Percentiles rank a stretch among this genome's conserved stretches.
These are phyloP conservation scores for Leptocoma aspasia DNA, from an alignment of 2,113 vertebrate species.

Conservation along the genomic window DNA sequence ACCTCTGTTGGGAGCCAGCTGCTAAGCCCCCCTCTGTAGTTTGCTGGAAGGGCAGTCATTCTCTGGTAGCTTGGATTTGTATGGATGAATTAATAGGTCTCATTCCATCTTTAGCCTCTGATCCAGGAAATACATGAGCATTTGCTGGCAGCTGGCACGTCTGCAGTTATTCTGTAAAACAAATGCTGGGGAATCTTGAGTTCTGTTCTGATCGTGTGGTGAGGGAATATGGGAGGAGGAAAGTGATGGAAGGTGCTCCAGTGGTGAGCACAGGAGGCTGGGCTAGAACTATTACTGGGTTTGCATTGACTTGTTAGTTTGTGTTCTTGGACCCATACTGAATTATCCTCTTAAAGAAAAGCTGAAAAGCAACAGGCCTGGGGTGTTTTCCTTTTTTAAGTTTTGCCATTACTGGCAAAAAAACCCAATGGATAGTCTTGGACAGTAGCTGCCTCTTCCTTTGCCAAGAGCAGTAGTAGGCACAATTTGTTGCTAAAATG, in stretches of 20 bases:
- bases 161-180: neutral
- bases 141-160: neutral
- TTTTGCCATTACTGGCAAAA: neutral
- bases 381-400: neutral
- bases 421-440: neutral
- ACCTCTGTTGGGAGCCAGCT: neutral
- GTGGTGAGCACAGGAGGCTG: neutral
- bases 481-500: neutral
- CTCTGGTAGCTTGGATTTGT: neutral
- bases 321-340: neutral
- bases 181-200: neutral
- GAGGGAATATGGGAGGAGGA: neutral
- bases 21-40: neutral
- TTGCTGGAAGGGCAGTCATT: neutral
- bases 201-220: rapidly evolving
- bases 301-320: neutral
- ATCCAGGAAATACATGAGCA: neutral
- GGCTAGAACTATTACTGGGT: neutral
- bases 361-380: neutral
- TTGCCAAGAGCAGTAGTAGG: neutral
- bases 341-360: neutral
- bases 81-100: neutral
- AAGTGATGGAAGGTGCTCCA: neutral
- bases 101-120: neutral
- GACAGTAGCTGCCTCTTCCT: neutral